Conservation (phyloP, 2,797 vertebrate species). For the Percopsis omiscomaycus region DNA sequence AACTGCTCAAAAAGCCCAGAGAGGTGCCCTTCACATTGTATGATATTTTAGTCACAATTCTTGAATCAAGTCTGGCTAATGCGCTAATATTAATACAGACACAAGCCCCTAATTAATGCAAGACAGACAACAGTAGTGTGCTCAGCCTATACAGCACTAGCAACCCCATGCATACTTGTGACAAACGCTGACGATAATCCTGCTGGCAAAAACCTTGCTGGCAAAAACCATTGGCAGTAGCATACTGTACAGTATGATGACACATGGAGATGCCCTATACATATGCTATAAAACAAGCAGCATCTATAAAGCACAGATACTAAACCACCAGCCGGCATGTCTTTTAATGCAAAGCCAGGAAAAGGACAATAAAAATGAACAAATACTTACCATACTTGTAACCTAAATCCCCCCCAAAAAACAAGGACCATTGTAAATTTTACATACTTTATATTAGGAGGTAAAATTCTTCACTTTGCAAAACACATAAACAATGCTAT, state of each 20-base stretch:
- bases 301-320: slow-evolving; percentile 75
- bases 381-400: slow-evolving; percentile 98
- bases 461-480: slow-evolving; percentile 4
- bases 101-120: background rate
- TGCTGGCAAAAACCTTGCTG: slow-evolving; percentile 77
- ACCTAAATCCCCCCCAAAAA: slow-evolving; percentile 86
- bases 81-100: background rate
- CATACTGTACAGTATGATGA: slow-evolving; percentile 25
- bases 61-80: slow-evolving; percentile 7
- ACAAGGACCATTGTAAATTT: slow-evolving; percentile 77
- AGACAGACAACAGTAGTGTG: slow-evolving; percentile 6
- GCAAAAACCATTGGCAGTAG: slow-evolving; percentile 38
- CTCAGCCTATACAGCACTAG: slow-evolving; percentile 15
- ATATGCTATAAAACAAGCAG: slow-evolving; percentile 41
- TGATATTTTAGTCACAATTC: slow-evolving; percentile 3
- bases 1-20: background rate
- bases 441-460: slow-evolving; percentile 8
- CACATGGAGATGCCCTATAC: slow-evolving; percentile 39
- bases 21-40: slow-evolving; percentile 4
- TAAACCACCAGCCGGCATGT: slow-evolving; percentile 57
- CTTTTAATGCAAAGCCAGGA: slow-evolving; percentile 72
- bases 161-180: slow-evolving; percentile 55
- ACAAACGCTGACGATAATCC: slow-evolving; percentile 75
- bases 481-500: slow-evolving; percentile 4
- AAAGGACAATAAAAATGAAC: slow-evolving; percentile 72